phyloP scores from a whole-genome alignment of 35 echinoderm and acorn worm species.

The Ophioderma brevispina region DNA sequence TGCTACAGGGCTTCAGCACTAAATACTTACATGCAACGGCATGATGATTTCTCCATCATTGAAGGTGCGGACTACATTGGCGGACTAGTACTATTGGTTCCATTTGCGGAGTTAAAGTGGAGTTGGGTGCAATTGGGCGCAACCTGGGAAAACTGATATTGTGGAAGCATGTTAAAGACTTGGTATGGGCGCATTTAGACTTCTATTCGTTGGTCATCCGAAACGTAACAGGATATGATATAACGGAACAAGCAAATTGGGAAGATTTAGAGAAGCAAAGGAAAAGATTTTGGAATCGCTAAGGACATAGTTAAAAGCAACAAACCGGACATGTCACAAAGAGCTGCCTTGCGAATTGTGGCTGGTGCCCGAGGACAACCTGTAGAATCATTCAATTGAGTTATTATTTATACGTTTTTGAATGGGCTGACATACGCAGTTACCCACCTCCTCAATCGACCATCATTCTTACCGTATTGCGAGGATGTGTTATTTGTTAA shows the following conservation, averaged over 20 bases:
- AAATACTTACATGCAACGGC: conserved; percentile 34
- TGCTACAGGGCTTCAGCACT: conserved; percentile 12
- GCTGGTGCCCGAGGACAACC: conserved; percentile 34
- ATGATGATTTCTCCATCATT: conserved; percentile 49
- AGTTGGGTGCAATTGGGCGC: conserved; percentile 48
- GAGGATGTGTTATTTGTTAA: not conserved
- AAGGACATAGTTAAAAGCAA: not conserved
- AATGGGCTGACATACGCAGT: conserved; percentile 34
- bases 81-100: conserved; percentile 31
- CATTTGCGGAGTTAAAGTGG: conserved; percentile 25
- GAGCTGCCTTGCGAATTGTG: conserved; percentile 31
- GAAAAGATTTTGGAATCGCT: not conserved
- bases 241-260: conserved; percentile 5
- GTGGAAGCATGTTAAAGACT: conserved; percentile 1
- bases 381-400: conserved; percentile 30
- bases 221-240: conserved; percentile 22
- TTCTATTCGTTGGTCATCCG: not conserved
- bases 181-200: not conserved
- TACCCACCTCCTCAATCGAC: conserved; percentile 44
- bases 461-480: not conserved
- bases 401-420: conserved; percentile 38
- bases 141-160: conserved; percentile 21
- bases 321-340: not conserved
- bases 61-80: conserved; percentile 35
- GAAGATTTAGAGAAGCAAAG: conserved; percentile 6